These are phyloP conservation scores for Taeniopygia guttata DNA, from an alignment of 2,797 vertebrate genomes.

Conservation along the genomic window DNA sequence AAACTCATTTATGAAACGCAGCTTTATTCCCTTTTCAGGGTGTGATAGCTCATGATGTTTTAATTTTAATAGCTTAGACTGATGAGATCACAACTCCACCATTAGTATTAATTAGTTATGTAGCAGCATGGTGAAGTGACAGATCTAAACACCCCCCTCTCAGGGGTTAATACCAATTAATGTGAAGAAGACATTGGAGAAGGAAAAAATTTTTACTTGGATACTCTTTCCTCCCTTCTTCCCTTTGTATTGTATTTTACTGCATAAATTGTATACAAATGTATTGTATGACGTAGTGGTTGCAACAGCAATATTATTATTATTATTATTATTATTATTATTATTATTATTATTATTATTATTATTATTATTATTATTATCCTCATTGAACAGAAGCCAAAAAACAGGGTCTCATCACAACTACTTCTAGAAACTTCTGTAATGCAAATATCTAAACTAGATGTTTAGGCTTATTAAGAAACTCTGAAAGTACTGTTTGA, in stretches of 20 bases:
- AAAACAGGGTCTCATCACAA: background rate
- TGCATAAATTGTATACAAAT: background rate
- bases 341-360: no score
- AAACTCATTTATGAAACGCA: no score
- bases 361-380: no score
- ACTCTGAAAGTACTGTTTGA: background rate
- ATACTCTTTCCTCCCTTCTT: background rate
- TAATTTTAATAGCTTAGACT: conserved; percentile 20
- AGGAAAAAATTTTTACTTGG: background rate
- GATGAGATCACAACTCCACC: background rate
- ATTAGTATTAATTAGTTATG: conserved; percentile 41
- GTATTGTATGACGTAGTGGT: background rate
- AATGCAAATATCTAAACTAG: background rate
- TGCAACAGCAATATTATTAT: background rate
- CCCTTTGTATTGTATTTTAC: background rate
- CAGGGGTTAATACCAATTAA: background rate
- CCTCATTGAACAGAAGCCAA: background rate
- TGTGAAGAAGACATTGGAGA: background rate
- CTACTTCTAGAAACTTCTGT: background rate
- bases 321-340: no score
- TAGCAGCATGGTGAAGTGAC: background rate
- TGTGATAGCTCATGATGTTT: background rate
- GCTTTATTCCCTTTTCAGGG: background rate
- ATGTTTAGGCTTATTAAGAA: background rate
- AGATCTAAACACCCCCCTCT: background rate